Percentiles rank a stretch among this genome's conserved stretches.
phyloP scores from a whole-genome alignment of 2,113 vertebrate genomes.

The Sander vitreus region DNA sequence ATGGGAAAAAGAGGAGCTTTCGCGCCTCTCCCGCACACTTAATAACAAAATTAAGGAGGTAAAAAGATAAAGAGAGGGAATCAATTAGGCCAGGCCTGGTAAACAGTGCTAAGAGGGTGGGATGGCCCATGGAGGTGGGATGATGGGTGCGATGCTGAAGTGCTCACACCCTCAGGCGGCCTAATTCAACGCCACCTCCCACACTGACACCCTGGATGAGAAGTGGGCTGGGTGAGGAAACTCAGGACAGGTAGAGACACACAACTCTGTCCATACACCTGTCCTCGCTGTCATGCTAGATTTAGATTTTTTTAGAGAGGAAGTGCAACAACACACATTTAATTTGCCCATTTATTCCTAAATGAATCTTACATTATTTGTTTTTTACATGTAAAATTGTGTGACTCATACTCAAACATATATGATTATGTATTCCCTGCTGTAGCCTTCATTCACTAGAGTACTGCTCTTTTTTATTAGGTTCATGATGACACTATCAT shows the following conservation, averaged over 20 bases:
- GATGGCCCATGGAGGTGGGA: constrained; percentile 68
- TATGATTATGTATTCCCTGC: neutral
- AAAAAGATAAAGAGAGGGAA: constrained; percentile 84
- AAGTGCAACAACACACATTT: neutral
- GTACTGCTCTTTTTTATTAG: neutral
- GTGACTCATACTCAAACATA: neutral
- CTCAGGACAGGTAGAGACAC: constrained; percentile 18
- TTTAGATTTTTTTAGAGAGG: neutral
- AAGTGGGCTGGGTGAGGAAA: constrained; percentile 42
- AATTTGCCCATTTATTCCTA: neutral
- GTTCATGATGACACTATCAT: constrained; percentile 39
- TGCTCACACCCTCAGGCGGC: constrained; percentile 51
- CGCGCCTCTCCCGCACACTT: constrained; percentile 75
- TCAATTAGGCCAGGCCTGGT: constrained; percentile 83
- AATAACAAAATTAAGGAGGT: constrained; percentile 85
- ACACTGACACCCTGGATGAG: constrained; percentile 42
- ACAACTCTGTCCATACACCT: constrained; percentile 4
- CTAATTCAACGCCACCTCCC: constrained; percentile 55
- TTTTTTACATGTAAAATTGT: neutral
- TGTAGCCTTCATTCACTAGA: neutral
- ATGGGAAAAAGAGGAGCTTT: constrained; percentile 84
- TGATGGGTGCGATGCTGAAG: constrained; percentile 53
- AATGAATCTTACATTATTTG: neutral
- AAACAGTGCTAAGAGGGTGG: constrained; percentile 79
- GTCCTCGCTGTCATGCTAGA: neutral